Evolutionary conservation across 2,797 vertebrate species (phyloP), one percentile per base, ranked within the genome.

Genomic region (Sternarchorhynchus goeldii): DNA sequence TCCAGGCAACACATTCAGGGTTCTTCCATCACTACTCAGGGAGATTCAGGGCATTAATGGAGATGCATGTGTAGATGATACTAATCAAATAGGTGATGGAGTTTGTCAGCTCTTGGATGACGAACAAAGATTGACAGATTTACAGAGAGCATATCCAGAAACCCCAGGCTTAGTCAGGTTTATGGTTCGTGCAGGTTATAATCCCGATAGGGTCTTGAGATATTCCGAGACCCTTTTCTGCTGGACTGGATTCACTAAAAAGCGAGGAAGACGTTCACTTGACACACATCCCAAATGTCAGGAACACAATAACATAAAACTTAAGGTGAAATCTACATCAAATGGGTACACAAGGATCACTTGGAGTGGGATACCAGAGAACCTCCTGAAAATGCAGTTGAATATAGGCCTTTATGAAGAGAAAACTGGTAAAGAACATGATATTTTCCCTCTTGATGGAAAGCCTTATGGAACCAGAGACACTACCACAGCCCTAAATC

Each of bases 361-460:
- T 1, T 72, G 70, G 70, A 72, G 55, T 36, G 70, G 70, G 32
- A 32, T 72, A 16, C 55, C 70, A 55, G 58, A 36, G 53, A 72
- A 57, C 32, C 55, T 72, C 10, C 55, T 57, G 20, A 39, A 39
- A 59, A 72, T 59, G 32, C 29, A 59, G 21, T 36, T 34, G 21
- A 57, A 39, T 5, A 57, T 72, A 20, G 70, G 7, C 31, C 53
- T 72, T 29, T 59, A 59, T 36, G 32, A 39, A 12, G 58, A 59
- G 55, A 20, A 1, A 34, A 36, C 17, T 25, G 20, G 7, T 16
- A 57, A 25, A 59, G 6, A 12, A 32, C 34, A 12, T 12, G 14
- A 12, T 1, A 10, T 2, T 14, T 36, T 34, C 3, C 58, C 58
- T 10, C 53, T 72, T 5, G 59, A 39, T 14, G 70, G 55, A 20